These are phyloP conservation scores for Yoshiicerus persimilis DNA, from an alignment of 1,140 invertebrate genomes.

Conservation along the genomic window DNA sequence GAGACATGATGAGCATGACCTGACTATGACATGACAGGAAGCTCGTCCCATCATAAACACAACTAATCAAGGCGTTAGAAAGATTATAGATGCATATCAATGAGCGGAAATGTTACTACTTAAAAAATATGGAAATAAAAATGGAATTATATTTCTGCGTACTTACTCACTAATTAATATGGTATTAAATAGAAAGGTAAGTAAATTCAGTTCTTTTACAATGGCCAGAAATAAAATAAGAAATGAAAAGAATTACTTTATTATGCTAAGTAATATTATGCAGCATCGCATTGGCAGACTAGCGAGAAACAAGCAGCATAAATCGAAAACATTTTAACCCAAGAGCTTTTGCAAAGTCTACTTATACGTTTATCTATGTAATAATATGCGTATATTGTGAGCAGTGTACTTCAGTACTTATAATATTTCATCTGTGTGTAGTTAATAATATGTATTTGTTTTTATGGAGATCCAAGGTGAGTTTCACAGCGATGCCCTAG, in stretches of 20 bases:
- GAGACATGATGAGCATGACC: neutral
- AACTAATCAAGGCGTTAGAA: neutral
- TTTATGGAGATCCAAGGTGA: slow-evolving; percentile 16
- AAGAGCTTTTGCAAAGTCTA: neutral
- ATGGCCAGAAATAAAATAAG: neutral
- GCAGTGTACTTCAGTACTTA: neutral
- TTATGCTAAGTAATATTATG: no score
- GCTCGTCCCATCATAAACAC: neutral
- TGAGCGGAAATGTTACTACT: neutral
- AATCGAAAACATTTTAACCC: neutral
- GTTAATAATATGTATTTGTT: neutral
- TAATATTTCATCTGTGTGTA: neutral
- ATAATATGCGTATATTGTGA: neutral
- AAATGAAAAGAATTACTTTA: neutral
- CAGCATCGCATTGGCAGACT: no score
- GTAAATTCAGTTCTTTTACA: no score
- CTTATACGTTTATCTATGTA: neutral
- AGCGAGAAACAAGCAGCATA: neutral
- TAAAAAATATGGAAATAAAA: neutral
- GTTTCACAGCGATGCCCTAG: slow-evolving; percentile 11
- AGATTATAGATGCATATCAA: neutral
- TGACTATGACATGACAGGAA: neutral
- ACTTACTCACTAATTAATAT: neutral
- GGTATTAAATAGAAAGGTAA: neutral
- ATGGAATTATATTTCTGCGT: neutral